A percentile compares a stretch with the other conserved stretches of the same genome.
Conservation (phyloP, 2,113 vertebrate genomes). For the Oryzias curvinotus region DNA sequence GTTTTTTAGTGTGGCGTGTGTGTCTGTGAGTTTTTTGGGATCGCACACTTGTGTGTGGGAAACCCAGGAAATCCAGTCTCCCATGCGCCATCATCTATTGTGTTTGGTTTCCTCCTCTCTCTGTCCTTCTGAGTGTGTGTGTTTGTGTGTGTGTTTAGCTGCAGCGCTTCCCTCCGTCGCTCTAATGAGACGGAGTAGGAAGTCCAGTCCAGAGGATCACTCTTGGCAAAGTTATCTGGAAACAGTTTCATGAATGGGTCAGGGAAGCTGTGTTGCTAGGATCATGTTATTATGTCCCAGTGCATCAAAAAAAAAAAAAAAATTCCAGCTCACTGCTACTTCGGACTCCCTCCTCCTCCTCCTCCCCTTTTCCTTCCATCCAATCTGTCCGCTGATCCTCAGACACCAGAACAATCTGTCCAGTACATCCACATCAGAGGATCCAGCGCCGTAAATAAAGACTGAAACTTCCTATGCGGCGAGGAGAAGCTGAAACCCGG, state of each 20-base stretch:
- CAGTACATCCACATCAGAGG: constrained; percentile 51
- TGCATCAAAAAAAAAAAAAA: constrained; percentile 7
- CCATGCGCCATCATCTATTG: constrained; percentile 74
- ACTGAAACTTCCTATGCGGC: constrained; percentile 7
- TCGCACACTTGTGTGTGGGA: constrained; percentile 75
- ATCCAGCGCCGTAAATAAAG: constrained; percentile 36
- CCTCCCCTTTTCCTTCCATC: constrained; percentile 14
- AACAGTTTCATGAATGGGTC: constrained; percentile 58
- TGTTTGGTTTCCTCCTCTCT: constrained; percentile 67
- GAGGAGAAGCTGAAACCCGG: constrained; percentile 8
- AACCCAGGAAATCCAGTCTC: constrained; percentile 76
- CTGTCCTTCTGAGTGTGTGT: constrained; percentile 40
- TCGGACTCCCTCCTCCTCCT: background rate
- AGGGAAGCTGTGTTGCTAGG: constrained; percentile 44
- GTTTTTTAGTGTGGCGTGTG: constrained; percentile 25
- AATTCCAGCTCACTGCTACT: constrained; percentile 21
- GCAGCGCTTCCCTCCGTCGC: constrained; percentile 53
- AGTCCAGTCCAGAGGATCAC: constrained; percentile 54
- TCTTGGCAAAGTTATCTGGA: constrained; percentile 66
- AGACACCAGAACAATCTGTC: constrained; percentile 44
- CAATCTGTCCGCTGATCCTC: constrained; percentile 15
- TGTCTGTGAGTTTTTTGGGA: constrained; percentile 55
- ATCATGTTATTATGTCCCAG: constrained; percentile 45
- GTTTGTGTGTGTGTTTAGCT: constrained; percentile 49
- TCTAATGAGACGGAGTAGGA: constrained; percentile 69